These are phyloP conservation scores for Sebastes nivosus DNA, from an alignment of 2,797 vertebrate genomes.

Conservation along the genomic window DNA sequence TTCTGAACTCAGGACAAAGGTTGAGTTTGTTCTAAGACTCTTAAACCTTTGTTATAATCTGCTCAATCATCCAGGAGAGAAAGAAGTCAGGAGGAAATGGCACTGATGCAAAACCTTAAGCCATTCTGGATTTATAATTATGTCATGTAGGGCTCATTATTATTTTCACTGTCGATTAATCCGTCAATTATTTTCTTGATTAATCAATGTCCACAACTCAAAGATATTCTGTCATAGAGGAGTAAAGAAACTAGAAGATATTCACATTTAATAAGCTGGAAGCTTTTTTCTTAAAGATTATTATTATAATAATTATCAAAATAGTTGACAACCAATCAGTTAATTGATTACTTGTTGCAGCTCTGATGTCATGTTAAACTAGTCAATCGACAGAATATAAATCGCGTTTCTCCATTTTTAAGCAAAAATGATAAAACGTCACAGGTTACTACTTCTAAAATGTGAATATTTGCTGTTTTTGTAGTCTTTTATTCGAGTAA, in stretches of 20 bases:
- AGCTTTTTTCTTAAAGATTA: too few species aligned
- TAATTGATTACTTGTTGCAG: too few species aligned
- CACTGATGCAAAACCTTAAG: conserved; percentile 2
- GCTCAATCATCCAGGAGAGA: conserved; percentile 30
- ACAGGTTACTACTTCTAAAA: not conserved
- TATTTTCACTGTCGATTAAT: too few species aligned
- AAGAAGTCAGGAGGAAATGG: conserved; percentile 4
- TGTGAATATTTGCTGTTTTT: not conserved
- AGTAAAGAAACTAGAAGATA: too few species aligned
- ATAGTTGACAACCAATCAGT: too few species aligned
- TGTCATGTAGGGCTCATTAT: not conserved
- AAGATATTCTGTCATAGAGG: too few species aligned
- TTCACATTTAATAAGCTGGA: too few species aligned
- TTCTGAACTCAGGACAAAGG: conserved; percentile 45
- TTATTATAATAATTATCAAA: too few species aligned
- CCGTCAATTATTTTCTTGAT: too few species aligned
- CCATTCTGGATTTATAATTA: not conserved
- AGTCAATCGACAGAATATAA: accelerated
- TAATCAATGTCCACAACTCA: too few species aligned
- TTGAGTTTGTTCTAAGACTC: conserved; percentile 33
- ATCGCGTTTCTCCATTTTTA: not conserved
- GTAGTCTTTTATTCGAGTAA: not conserved
- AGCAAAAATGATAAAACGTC: not conserved
- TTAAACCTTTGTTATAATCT: conserved; percentile 26
- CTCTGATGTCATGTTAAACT: not conserved